Evolutionary conservation across 2,888 invertebrate species (phyloP).

Genomic region (Andrena praecox): DNA sequence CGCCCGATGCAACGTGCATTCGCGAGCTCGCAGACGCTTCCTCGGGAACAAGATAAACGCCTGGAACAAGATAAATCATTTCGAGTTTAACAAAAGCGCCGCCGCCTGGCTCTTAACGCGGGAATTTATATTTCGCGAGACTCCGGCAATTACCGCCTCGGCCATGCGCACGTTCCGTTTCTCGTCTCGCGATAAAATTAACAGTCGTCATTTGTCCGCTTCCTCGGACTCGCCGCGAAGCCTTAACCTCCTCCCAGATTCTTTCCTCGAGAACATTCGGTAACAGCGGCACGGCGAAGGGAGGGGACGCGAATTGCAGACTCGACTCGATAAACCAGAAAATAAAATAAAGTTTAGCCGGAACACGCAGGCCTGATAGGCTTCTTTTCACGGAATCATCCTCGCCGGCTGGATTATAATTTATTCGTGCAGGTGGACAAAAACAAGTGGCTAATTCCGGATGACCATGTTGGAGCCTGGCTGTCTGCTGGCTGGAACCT

Average conservation of each 20-base stretch:
- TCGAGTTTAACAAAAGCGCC: constrained; percentile 24
- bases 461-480: constrained; percentile 1
- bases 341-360: background rate
- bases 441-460: background rate
- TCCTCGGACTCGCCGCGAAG: background rate
- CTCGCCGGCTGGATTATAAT: constrained; percentile 15
- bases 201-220: background rate
- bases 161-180: background rate
- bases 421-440: constrained; percentile 3
- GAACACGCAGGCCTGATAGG: no score
- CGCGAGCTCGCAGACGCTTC: constrained; percentile 23
- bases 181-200: constrained; percentile 2
- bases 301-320: background rate
- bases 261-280: background rate
- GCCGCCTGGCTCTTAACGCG: constrained; percentile 12
- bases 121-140: constrained; percentile 14
- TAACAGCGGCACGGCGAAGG: background rate
- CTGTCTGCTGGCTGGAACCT: background rate
- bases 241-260: background rate
- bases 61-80: constrained; percentile 40
- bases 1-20: constrained; percentile 37
- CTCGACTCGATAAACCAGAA: background rate
- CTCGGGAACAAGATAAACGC: constrained; percentile 32
- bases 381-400: background rate
- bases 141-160: background rate